Evolutionary conservation across 2,113 vertebrate species (phyloP), one percentile per base, ranked within the genome.

Genomic region (Phoenicopterus ruber): DNA sequence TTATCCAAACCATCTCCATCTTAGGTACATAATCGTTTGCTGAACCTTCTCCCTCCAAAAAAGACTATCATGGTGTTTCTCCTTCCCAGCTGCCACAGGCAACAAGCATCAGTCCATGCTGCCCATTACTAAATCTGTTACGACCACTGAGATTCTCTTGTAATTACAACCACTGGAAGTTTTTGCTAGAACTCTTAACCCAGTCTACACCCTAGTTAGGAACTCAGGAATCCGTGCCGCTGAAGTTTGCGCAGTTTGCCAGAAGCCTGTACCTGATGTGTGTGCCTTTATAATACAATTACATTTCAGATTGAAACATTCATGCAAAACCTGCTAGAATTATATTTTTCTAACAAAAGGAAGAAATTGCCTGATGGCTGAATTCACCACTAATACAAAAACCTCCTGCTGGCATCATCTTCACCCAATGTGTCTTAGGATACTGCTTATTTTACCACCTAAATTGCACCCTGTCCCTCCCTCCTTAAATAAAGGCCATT

Each of bases 291-390:
- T 80, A 67, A 71, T n/a, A 19, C 74, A 91, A 78, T 90, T 93
- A 79, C 61, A 61, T 28, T 57, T 88, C 67, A 84, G 50, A 93
- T 55, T 69, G 76, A 78, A 96, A 86, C 17, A 47, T 73, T 67
- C 42, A 80, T 58, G 76, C 50, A 80, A 94, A 94, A 70, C 3
- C 26, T 44, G 57, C 38, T 28, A 84, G 46, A 95, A 69, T 80
- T 90, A 87, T 20, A 11, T 72, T 91, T 78, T 90, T 82, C 61
- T 90, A 89, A 94, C 42, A 93, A 95, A 96, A 90, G 82, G 11
- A 88, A 92, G 49, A 86, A 85, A 95, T 54, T 88, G 29, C 58
- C 59, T 78, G 87, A 92, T 91, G 19, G n/a, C 25, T 89, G 74
- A 93, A 91, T 82, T 88, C 57, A 80, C 14, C 29, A 66, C 31